phyloP scores from a whole-genome alignment of 2,113 vertebrate genomes.

The Protomyctophum bolini region DNA sequence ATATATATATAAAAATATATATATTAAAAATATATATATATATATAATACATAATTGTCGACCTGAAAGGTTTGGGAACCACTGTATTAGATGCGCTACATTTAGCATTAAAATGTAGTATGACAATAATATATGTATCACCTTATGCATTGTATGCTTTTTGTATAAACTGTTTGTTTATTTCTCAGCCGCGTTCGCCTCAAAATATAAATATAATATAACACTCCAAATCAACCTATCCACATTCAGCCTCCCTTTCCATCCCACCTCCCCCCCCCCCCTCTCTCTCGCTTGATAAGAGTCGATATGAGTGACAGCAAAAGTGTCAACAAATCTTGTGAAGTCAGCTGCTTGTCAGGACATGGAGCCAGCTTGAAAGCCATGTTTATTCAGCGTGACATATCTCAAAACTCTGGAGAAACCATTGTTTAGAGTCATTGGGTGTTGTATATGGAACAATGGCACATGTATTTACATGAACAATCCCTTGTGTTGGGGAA shows the following conservation, averaged over 20 bases:
- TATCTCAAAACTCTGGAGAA: conserved; percentile 38
- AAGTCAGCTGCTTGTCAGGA: conserved; percentile 18
- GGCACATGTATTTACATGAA: conserved; percentile 27
- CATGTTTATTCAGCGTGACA: conserved; percentile 30
- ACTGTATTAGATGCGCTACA: too few species aligned
- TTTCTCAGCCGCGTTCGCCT: too few species aligned
- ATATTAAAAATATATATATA: too few species aligned
- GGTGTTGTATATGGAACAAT: conserved; percentile 33
- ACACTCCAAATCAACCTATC: too few species aligned
- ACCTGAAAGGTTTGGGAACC: too few species aligned
- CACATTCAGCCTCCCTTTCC: not conserved
- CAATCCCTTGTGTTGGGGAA: conserved; percentile 1
- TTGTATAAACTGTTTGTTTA: too few species aligned
- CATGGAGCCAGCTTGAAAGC: conserved; percentile 15
- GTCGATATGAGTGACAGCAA: conserved; percentile 17
- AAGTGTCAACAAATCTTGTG: conserved; percentile 20
- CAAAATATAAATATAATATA: too few species aligned
- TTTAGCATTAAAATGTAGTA: too few species aligned
- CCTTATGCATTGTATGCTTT: too few species aligned
- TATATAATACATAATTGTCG: too few species aligned
- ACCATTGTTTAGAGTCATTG: conserved; percentile 18
- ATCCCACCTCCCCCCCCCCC: not conserved
- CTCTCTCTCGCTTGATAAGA: not conserved
- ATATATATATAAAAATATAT: too few species aligned
- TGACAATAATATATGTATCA: too few species aligned